Evolutionary conservation across 2,113 vertebrate species (phyloP).

Genomic region (Tetrax tetrax): DNA sequence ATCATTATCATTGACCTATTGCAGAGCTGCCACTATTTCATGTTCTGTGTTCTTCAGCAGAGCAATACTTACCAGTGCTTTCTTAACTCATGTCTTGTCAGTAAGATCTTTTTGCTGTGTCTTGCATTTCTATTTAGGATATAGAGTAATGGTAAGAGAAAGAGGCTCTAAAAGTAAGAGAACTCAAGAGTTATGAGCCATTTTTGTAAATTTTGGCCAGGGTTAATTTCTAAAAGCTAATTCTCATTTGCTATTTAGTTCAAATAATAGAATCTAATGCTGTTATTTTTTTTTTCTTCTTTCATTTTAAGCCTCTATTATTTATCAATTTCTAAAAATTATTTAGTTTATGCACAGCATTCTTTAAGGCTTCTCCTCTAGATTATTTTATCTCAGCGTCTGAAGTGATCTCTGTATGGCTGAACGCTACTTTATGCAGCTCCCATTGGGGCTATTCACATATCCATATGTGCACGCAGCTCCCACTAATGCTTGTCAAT

Average conservation of each 20-base stretch:
- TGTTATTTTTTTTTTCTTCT: background rate
- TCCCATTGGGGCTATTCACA: constrained; percentile 50
- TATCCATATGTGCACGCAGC: constrained; percentile 25
- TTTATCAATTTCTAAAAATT: background rate
- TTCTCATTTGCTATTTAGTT: background rate
- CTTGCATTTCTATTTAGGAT: background rate
- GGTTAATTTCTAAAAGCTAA: background rate
- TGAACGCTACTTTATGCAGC: constrained; percentile 13
- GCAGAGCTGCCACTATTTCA: constrained; percentile 24
- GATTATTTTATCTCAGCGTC: background rate
- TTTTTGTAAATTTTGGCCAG: background rate
- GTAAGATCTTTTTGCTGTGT: background rate
- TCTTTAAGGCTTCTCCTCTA: background rate
- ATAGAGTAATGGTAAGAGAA: background rate
- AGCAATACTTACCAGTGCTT: background rate
- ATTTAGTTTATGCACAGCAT: background rate
- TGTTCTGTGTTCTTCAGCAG: background rate
- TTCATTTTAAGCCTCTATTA: background rate
- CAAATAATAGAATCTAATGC: background rate
- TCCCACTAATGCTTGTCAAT: constrained; percentile 55
- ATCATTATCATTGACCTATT: background rate
- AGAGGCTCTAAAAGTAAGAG: background rate
- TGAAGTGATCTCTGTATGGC: constrained; percentile 10
- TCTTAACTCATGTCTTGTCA: background rate
- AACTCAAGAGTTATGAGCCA: background rate